phyloP scores from a whole-genome alignment of 1,140 invertebrate species.

The Formica selysi region DNA sequence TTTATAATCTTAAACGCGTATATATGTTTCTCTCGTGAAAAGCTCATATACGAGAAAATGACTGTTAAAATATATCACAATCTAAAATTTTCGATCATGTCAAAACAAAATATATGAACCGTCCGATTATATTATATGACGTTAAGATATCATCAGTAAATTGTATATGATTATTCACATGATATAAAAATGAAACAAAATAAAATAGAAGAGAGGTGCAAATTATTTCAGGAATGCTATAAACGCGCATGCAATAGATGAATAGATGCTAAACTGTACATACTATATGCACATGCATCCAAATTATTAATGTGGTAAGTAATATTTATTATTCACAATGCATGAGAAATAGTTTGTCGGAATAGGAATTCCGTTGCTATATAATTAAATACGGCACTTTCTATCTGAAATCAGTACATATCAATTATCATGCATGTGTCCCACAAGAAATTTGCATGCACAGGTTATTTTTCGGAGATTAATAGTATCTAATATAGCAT shows the following conservation, averaged over 20 bases:
- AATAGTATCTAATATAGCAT: background rate
- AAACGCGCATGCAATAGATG: slow-evolving; percentile 42
- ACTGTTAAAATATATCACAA: slow-evolving; percentile 14
- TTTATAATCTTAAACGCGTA: slow-evolving; percentile 15
- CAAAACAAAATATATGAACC: slow-evolving; percentile 8
- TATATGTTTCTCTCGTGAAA: slow-evolving; percentile 19
- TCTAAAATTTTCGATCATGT: slow-evolving; percentile 2
- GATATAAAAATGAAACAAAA: slow-evolving; percentile 7
- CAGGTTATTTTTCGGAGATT: background rate
- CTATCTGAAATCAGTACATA: background rate
- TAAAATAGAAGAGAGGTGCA: background rate
- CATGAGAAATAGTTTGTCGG: slow-evolving; percentile 9
- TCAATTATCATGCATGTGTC: background rate
- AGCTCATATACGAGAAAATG: slow-evolving; percentile 13
- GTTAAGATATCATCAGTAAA: slow-evolving; percentile 18
- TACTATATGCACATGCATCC: slow-evolving; percentile 19
- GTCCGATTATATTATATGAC: background rate
- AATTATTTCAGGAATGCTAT: slow-evolving; percentile 40
- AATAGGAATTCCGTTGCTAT: background rate
- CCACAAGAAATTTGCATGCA: background rate
- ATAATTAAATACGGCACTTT: background rate
- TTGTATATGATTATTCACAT: slow-evolving; percentile 18
- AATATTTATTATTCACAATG: slow-evolving; percentile 16
- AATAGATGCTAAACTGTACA: slow-evolving; percentile 14
- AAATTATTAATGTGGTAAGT: slow-evolving; percentile 39